phyloP scores from a whole-genome alignment of 2,888 invertebrate genomes.

The Onthophagus sagittarius region DNA sequence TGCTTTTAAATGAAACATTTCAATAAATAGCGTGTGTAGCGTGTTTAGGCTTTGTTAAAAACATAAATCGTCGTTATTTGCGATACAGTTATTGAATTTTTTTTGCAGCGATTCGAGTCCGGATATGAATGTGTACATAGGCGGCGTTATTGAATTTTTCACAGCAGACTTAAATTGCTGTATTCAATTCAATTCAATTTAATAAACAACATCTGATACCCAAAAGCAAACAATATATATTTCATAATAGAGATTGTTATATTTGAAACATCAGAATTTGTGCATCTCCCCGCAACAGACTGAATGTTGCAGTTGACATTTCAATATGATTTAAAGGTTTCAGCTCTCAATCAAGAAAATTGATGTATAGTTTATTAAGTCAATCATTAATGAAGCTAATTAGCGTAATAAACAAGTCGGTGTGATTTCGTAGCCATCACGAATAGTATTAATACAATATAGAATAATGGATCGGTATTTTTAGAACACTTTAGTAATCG shows the following conservation, averaged over 20 bases:
- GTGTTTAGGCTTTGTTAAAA: not conserved
- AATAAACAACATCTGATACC: not conserved
- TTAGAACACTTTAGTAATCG: no score
- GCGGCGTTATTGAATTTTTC: not conserved
- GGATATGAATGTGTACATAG: not conserved
- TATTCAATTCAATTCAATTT: not conserved
- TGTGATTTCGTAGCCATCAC: no score
- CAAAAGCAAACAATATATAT: not conserved
- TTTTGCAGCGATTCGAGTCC: not conserved
- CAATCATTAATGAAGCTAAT: no score
- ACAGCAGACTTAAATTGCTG: not conserved
- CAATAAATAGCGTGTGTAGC: not conserved
- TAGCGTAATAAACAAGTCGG: no score
- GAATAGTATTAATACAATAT: no score
- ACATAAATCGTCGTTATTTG: not conserved
- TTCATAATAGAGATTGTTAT: not conserved
- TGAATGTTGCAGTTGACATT: no score
- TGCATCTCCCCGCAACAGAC: no score
- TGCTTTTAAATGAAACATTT: not conserved
- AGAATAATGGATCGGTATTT: no score
- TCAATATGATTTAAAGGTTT: no score
- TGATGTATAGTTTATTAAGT: no score
- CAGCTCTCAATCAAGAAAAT: no score
- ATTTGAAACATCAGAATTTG: no score
- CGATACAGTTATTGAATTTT: not conserved